Evolutionary conservation across 2,797 vertebrate species (phyloP), one percentile per base, ranked within the genome.

Genomic region (Poecilia velifera): DNA sequence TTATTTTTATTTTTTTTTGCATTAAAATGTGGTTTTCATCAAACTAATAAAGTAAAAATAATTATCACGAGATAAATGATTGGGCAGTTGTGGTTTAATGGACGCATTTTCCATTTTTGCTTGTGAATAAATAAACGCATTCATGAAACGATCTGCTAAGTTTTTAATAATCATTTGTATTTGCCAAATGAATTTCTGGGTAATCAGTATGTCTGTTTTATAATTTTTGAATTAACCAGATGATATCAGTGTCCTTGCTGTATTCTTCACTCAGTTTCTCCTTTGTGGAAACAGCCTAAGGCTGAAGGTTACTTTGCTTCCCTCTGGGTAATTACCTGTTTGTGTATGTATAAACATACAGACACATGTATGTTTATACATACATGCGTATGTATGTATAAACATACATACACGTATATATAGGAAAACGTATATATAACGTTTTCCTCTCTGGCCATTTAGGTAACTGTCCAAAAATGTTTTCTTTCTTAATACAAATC

Each of bases 401-500:
- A 31, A 31, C 31, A 31, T 31, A 31, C 31, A 31, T 31, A 31
- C 31, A 31, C 31, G 31, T 31, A 31, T 31, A 31, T 31, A 31
- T 31, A 31, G 31, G 31, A 31, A 31, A 31, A 31, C 31, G 1
- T 31, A 31, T 31, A 31, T 31, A 31, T 31, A 34, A 45, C 7
- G 1, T 68, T 43, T 68, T 41, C 5, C 22, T 70, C 41, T 70
- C 25, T 7, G 25, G 41, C 13, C 68, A 45, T n/a, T 71, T 14
- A 1, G 12, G 5, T 18, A 28, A 43, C 41, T 76, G 72, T 73
- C n/a, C 76, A 66, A 88, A 74, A 39, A 43, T 47, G 3, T n/a
- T 2, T 74, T 78, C 45, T 72, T 79, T 73, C 28, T 64, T 12
- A 59, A 71, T 77, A 59, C 72, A 36, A 79, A 76, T 74, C 79